These are phyloP conservation scores for Chrysogorgia sp. DNA, from an alignment of 92 coral and sea anemone genomes.

Conservation along the genomic window DNA sequence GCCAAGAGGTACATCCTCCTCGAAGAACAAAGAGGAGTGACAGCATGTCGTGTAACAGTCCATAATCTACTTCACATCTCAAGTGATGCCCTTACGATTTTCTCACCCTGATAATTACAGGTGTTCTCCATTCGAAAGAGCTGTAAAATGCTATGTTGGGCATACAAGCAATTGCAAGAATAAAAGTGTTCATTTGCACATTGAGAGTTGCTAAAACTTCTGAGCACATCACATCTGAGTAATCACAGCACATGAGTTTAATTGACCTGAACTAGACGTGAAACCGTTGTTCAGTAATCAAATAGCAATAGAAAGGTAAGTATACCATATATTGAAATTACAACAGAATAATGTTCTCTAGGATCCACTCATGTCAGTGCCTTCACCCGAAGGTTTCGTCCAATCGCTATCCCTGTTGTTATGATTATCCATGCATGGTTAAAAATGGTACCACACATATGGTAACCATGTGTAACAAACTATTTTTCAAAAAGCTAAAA, in stretches of 20 bases:
- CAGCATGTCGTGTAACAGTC: conserved; percentile 61
- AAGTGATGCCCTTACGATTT: conserved; percentile 62
- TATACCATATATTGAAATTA: too few species aligned
- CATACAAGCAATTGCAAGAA: conserved; percentile 56
- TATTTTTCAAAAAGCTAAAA: too few species aligned
- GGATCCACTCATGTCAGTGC: too few species aligned
- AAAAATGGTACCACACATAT: too few species aligned
- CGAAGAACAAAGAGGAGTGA: conserved; percentile 59
- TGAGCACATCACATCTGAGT: conserved; percentile 32
- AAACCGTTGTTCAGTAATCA: too few species aligned
- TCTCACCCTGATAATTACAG: conserved; percentile 72
- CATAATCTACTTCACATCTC: conserved; percentile 59
- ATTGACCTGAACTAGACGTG: conserved; percentile 53
- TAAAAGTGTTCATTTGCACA: conserved; percentile 48
- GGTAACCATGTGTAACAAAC: too few species aligned
- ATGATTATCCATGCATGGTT: too few species aligned
- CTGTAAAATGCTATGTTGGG: conserved; percentile 70
- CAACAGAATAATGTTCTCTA: too few species aligned
- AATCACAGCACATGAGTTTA: conserved; percentile 15
- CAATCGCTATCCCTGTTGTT: too few species aligned
- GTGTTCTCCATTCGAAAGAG: conserved; percentile 71
- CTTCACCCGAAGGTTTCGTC: too few species aligned
- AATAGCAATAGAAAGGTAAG: too few species aligned
- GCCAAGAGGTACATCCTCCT: conserved; percentile 56
- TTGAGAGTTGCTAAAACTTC: conserved; percentile 53